Percentiles rank a stretch among this genome's conserved stretches.
phyloP scores from a whole-genome alignment of 2,797 vertebrate genomes.

The Syndactyla subalaris region DNA sequence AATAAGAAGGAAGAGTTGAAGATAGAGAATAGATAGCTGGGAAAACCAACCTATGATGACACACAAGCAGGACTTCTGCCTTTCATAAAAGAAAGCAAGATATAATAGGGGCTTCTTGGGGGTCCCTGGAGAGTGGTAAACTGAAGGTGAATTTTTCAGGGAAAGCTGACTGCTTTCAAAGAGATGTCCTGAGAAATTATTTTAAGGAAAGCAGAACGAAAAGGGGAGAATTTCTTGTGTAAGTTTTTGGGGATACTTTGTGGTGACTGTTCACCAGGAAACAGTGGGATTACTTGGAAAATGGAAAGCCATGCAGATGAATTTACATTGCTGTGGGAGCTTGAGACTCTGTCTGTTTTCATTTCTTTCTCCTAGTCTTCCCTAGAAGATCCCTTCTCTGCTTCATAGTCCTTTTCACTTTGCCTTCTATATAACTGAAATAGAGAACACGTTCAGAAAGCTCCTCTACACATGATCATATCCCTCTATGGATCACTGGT shows the following conservation, averaged over 20 bases:
- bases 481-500: rapidly evolving
- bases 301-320: not conserved
- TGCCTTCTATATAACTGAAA: not conserved
- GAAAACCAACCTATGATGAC: not conserved
- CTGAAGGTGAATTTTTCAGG: not conserved
- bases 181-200: not conserved
- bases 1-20: not conserved
- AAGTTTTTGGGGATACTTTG: not conserved
- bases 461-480: not conserved
- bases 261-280: not conserved
- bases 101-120: not conserved
- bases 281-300: not conserved
- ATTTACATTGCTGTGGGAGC: not conserved
- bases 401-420: not conserved
- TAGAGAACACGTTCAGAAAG: not conserved
- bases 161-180: not conserved
- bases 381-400: not conserved
- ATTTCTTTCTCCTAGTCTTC: not conserved
- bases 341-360: not conserved
- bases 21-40: not conserved
- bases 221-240: not conserved
- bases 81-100: not conserved
- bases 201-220: not conserved
- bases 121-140: not conserved
- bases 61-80: not conserved